phyloP scores from a whole-genome alignment of 2,888 invertebrate genomes.

The Rhynchonema sp. region DNA sequence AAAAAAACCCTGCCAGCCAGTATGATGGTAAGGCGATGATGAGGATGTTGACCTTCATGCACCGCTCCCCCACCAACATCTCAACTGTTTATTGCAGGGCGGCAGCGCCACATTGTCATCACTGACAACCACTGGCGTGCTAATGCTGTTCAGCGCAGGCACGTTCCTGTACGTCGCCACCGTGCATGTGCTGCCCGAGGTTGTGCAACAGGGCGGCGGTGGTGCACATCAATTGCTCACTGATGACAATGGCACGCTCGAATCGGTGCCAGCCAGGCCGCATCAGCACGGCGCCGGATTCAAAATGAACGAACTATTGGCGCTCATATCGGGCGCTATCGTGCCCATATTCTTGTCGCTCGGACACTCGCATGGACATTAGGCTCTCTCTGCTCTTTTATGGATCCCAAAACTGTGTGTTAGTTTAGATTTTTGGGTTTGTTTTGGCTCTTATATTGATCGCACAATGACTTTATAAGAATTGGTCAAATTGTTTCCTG shows the following conservation, averaged over 20 bases:
- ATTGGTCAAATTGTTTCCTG: no score
- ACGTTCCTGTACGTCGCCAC: constrained; percentile 97
- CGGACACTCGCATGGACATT: constrained; percentile 58
- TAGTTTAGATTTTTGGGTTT: no score
- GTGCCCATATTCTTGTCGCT: constrained; percentile 70
- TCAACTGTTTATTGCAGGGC: constrained; percentile 50
- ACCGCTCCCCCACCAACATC: no score
- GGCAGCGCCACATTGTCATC: constrained; percentile 71
- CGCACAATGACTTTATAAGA: no score
- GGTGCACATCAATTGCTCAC: no score
- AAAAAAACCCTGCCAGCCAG: no score
- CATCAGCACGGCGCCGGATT: constrained; percentile 31
- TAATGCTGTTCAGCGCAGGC: constrained; percentile 95
- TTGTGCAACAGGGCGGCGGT: constrained; percentile 34
- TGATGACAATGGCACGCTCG: not conserved
- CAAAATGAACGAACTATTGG: constrained; percentile 54
- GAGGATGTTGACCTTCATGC: no score
- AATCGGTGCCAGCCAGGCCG: constrained; percentile 7
- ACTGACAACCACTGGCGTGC: constrained; percentile 79
- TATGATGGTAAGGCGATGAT: no score
- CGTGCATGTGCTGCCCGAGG: constrained; percentile 88
- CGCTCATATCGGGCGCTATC: constrained; percentile 64
- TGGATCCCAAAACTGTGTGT: no score
- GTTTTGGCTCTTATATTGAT: no score
- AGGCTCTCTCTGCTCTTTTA: no score